Percentiles rank a stretch among this genome's conserved stretches.
phyloP scores from a whole-genome alignment of 2,888 invertebrate species.

The Drosophila tanythrix region DNA sequence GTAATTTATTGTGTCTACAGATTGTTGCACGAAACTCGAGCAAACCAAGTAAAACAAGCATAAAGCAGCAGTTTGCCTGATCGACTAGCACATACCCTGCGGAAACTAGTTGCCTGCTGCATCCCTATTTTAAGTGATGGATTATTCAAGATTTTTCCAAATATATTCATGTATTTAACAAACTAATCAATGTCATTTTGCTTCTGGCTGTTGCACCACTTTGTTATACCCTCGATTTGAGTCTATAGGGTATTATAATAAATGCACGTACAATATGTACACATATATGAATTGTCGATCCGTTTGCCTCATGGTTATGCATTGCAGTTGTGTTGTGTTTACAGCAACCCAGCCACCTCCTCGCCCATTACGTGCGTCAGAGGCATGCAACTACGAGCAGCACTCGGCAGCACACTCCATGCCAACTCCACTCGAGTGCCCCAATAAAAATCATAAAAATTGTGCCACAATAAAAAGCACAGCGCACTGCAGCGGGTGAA shows the following conservation, averaged over 20 bases:
- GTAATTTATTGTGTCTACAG: slow-evolving; percentile 80
- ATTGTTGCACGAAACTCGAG: slow-evolving; percentile 74
- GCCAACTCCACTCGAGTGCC: slow-evolving; percentile 69
- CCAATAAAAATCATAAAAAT: slow-evolving; percentile 75
- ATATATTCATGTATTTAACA: too few relatives aligned
- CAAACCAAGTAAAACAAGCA: slow-evolving; percentile 52
- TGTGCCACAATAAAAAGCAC: slow-evolving; percentile 74
- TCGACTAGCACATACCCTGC: not conserved
- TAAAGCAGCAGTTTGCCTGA: not conserved
- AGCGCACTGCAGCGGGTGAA: slow-evolving; percentile 54
- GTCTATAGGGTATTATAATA: slow-evolving; percentile 48
- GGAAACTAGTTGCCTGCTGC: not conserved
- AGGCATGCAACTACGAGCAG: slow-evolving; percentile 54
- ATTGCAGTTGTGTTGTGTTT: slow-evolving; percentile 57
- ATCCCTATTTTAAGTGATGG: fast-evolving
- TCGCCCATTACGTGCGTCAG: slow-evolving; percentile 44
- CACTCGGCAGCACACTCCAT: slow-evolving; percentile 44
- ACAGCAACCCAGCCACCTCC: slow-evolving; percentile 27
- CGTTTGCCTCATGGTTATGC: slow-evolving; percentile 61
- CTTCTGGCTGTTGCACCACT: too few relatives aligned
- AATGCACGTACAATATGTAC: slow-evolving; percentile 52
- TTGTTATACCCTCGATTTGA: not conserved
- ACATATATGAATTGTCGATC: slow-evolving; percentile 49
- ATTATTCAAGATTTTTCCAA: not conserved
- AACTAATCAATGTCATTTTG: not conserved